Evolutionary conservation across 1,140 invertebrate genomes (phyloP).

Genomic region (Ceratosolen fusciceps): DNA sequence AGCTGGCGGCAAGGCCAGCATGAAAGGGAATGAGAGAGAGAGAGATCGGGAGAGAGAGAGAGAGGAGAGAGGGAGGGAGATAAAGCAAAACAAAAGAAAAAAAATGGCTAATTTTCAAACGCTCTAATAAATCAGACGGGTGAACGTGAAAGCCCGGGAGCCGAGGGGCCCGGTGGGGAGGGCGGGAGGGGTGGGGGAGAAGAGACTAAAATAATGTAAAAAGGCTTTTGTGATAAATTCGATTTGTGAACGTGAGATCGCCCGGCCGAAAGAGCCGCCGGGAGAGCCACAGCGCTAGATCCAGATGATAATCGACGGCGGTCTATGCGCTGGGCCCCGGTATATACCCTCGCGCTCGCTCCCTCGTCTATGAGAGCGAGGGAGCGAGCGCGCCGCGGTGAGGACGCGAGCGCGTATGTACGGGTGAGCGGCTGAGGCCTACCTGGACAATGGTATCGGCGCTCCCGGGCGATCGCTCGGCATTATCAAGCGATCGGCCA

Average conservation of each 20-base stretch:
- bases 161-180: not conserved
- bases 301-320: conserved; percentile 4
- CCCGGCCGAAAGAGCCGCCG: not conserved
- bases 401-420: not conserved
- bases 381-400: too few relatives aligned
- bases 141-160: not conserved
- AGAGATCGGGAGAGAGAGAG: too few relatives aligned
- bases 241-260: conserved; percentile 38
- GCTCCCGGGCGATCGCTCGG: conserved; percentile 30
- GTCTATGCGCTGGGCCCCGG: conserved; percentile 23
- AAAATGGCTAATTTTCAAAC: conserved; percentile 32
- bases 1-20: too few relatives aligned
- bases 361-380: not conserved
- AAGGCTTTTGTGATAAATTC: conserved; percentile 39
- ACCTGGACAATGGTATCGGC: conserved; percentile 17
- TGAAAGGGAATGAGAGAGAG: too few relatives aligned
- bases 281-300: not conserved
- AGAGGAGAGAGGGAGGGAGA: not conserved
- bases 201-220: conserved; percentile 6
- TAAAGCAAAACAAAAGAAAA: not conserved
- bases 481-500: conserved; percentile 43
- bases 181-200: not conserved
- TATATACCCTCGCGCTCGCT: too few relatives aligned
- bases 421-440: conserved; percentile 11
- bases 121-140: conserved; percentile 32